Percentiles rank a stretch among this genome's conserved stretches.
phyloP scores from a whole-genome alignment of 35 echinoderm and acorn worm species.

The Patiria miniata region DNA sequence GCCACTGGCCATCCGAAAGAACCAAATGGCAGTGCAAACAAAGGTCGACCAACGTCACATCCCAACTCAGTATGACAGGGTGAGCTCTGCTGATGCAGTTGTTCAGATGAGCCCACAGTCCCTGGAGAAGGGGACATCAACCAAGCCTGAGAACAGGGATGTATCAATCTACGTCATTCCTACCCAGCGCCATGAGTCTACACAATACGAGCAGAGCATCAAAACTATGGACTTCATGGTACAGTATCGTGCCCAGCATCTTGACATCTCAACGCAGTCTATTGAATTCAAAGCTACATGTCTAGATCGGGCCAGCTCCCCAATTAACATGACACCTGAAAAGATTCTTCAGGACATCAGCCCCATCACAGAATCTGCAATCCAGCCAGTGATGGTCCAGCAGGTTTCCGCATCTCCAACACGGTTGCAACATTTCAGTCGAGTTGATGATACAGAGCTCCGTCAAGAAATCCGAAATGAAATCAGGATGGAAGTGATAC shows the following conservation, averaged over 20 bases:
- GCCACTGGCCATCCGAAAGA: slow-evolving; percentile 25
- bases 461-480: slow-evolving; percentile 29
- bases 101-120: neutral
- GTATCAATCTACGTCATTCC: neutral
- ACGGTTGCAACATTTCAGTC: neutral
- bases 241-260: neutral
- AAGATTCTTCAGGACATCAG: too few relatives aligned
- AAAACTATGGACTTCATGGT: slow-evolving; percentile 1
- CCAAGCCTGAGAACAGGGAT: neutral
- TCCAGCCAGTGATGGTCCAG: neutral
- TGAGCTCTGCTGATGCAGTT: neutral
- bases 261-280: neutral
- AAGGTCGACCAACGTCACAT: neutral
- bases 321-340: neutral
- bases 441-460: neutral
- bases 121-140: slow-evolving; percentile 18
- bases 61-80: slow-evolving; percentile 13
- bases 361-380: too few relatives aligned
- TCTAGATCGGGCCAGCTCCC: slow-evolving; percentile 6
- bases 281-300: neutral
- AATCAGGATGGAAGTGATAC: slow-evolving; percentile 11
- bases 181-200: neutral
- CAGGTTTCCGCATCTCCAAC: slow-evolving; percentile 6
- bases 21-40: slow-evolving; percentile 25
- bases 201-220: neutral